phyloP scores from a whole-genome alignment of 2,888 invertebrate species.

The Sepiola atlantica region DNA sequence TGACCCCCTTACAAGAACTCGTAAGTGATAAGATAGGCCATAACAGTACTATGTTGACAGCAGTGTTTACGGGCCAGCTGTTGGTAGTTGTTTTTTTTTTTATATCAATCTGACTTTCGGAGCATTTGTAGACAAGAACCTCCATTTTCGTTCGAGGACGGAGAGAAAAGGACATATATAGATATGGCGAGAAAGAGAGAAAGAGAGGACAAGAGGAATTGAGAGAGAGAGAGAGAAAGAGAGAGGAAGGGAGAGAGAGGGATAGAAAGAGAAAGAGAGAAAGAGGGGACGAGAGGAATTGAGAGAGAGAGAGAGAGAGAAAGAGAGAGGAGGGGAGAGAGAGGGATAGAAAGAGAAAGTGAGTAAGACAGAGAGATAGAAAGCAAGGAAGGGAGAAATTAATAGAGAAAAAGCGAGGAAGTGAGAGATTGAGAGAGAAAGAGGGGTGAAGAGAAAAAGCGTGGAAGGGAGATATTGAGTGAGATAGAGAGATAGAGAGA shows the following conservation, averaged over 20 bases:
- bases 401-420: neutral
- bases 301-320: too few relatives aligned
- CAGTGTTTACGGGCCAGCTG: constrained; percentile 32
- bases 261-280: neutral
- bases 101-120: neutral
- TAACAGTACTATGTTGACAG: constrained; percentile 10
- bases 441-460: neutral
- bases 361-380: neutral
- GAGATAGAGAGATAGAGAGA: neutral
- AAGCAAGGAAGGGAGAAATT: neutral
- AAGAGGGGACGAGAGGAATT: neutral
- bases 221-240: neutral
- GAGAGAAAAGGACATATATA: too few relatives aligned
- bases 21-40: constrained; percentile 8
- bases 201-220: neutral
- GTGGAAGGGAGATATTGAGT: too few relatives aligned
- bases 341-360: neutral
- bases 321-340: neutral
- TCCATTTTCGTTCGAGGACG: neutral
- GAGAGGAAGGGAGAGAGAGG: neutral
- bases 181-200: neutral
- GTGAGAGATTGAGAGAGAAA: neutral
- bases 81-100: neutral
- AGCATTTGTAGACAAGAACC: neutral
- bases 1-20: neutral